A percentile compares a stretch with the other conserved stretches of the same genome.
phyloP scores from a whole-genome alignment of 1,140 invertebrate species.

The Ctenoplectra terminalis region DNA sequence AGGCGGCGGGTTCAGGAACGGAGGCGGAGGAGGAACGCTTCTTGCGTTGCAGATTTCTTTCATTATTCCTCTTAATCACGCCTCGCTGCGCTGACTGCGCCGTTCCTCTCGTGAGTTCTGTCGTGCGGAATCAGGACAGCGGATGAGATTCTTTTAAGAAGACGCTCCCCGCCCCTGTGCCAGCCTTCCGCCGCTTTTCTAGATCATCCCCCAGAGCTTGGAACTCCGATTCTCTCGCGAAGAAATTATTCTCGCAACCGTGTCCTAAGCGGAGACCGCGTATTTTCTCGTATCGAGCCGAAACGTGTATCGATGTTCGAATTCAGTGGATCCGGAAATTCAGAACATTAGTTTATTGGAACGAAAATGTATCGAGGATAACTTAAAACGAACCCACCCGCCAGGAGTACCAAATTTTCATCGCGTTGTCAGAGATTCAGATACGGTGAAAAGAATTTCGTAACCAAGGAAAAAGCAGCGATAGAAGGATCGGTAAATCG shows the following conservation, averaged over 20 bases:
- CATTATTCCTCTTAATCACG: slow-evolving; percentile 66
- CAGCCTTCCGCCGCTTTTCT: not conserved
- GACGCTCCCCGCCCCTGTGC: not conserved
- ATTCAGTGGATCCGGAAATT: not conserved
- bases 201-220: not conserved
- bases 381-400: not conserved
- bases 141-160: slow-evolving; percentile 47
- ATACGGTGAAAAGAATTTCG: no score
- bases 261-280: no score
- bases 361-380: not conserved
- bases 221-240: not conserved
- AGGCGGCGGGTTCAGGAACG: slow-evolving; percentile 47
- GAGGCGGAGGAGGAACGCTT: slow-evolving; percentile 50
- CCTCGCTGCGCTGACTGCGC: slow-evolving; percentile 54
- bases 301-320: not conserved
- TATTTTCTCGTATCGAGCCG: no score
- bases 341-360: not conserved
- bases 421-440: no score
- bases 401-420: no score
- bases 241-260: not conserved
- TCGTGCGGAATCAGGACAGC: slow-evolving; percentile 40
- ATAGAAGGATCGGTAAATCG: not conserved
- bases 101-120: slow-evolving; percentile 34
- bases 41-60: slow-evolving; percentile 69
- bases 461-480: no score